Evolutionary conservation across 2,888 invertebrate genomes (phyloP), one percentile per base, ranked within the genome.

Genomic region (Eudemis profundana): DNA sequence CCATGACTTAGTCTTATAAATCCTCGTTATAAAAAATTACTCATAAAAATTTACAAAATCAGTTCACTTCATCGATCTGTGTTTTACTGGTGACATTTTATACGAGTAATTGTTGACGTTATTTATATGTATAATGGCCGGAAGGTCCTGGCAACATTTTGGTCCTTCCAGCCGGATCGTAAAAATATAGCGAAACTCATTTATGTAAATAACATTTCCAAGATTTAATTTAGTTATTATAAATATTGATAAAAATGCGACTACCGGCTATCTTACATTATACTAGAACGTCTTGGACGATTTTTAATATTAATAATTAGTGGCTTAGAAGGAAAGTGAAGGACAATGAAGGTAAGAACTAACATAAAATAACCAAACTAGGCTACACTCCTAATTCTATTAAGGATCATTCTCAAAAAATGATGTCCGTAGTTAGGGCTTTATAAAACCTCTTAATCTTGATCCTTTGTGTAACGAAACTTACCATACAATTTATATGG

Each of bases 281-380:
- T 77, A 76, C 7, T 72, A 53, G 72, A 80, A 74, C 89, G 87
- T 87, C 88, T 88, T 84, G 73, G 88, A 88, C 88, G 87, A 78
- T 82, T 84, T 81, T 64, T 44, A 65, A 42, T 80, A 33, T 82
- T 82, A 65, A 69, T 17, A 50, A 71, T 81, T 80, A 81, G 74
- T 76, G 73, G 70, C 33, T 27, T 27, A 27, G 33, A 33, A 33
- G 5, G 33, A 33, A 33, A 33, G 33, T 10, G 33, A 2, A 33
- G 33, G 33, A 33, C 8, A 33, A 33, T 33, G 5, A 8, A 10
- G n/a, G 8, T 3, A 8, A 17, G 17, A 17, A 17, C 15, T 42
- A 8, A n/a, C 42, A 42, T 5, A 42, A 15, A n/a, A n/a, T n/a
- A n/a, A n/a, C n/a, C n/a, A n/a, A n/a, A n/a, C n/a, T n/a, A n/a